Percentiles rank a stretch among this genome's conserved stretches.
Conservation (phyloP, 2,888 invertebrate species). For the Muscina levida region DNA sequence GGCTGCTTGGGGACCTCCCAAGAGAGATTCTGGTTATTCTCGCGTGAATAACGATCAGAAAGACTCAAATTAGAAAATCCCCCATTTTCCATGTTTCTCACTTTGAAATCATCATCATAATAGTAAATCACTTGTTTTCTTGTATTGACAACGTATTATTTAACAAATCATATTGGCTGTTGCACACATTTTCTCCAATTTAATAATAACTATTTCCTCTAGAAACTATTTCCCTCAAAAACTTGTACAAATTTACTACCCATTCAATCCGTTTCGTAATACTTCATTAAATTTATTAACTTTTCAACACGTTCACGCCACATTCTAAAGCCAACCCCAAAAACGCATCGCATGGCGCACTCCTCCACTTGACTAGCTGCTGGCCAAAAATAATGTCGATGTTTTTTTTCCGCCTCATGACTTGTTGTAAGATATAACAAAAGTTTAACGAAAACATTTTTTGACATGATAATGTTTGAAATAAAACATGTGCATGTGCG, state of each 20-base stretch:
- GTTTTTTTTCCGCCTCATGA: slow-evolving; percentile 1
- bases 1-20: too few relatives aligned
- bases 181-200: too few relatives aligned
- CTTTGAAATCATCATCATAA: too few relatives aligned
- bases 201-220: too few relatives aligned
- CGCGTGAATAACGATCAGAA: too few relatives aligned
- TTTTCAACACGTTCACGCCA: slow-evolving; percentile 1
- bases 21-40: too few relatives aligned
- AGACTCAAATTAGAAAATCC: too few relatives aligned
- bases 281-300: slow-evolving; percentile 34
- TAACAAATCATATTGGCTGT: slow-evolving; percentile 2
- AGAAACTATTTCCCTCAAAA: not conserved
- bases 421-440: slow-evolving; percentile 38
- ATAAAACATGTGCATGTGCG: slow-evolving; percentile 34
- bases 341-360: too few relatives aligned
- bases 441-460: slow-evolving; percentile 49
- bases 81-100: too few relatives aligned
- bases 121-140: too few relatives aligned
- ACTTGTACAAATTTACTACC: slow-evolving; percentile 17
- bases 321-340: not conserved
- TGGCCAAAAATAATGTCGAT: not conserved
- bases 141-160: too few relatives aligned
- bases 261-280: slow-evolving; percentile 1
- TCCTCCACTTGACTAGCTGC: not conserved
- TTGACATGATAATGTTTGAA: slow-evolving; percentile 49